Percentiles rank a stretch among this genome's conserved stretches.
Evolutionary conservation across 2,888 invertebrate genomes (phyloP).

Genomic region (Rhingia campestris): DNA sequence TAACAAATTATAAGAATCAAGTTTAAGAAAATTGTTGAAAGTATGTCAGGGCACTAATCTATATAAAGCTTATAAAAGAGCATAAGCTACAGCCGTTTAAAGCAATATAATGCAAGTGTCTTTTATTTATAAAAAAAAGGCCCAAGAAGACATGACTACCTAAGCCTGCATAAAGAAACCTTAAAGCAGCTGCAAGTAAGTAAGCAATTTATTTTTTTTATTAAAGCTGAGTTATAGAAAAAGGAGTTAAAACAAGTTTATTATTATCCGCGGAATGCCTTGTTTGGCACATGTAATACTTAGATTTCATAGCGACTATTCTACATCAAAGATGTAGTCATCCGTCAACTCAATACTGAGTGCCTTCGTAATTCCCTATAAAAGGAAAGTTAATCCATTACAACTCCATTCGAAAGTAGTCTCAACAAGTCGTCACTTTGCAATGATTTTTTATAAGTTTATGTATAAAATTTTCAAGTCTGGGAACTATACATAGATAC

Average conservation of each 20-base stretch:
- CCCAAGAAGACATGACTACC: too few species aligned
- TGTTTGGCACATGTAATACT: conserved; percentile 7
- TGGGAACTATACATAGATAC: conserved; percentile 44
- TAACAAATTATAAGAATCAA: too few species aligned
- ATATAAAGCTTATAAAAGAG: too few species aligned
- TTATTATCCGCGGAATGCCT: not conserved
- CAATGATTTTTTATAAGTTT: conserved; percentile 11
- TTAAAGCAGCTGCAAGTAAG: not conserved
- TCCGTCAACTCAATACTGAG: conserved; percentile 47
- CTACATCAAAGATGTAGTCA: conserved; percentile 59
- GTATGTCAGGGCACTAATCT: too few species aligned
- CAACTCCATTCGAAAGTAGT: not conserved
- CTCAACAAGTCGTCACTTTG: conserved; percentile 67
- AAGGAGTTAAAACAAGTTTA: not conserved
- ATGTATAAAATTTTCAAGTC: conserved; percentile 11
- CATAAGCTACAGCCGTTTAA: too few species aligned
- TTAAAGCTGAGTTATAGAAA: not conserved
- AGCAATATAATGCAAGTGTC: too few species aligned
- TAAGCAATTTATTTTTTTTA: not conserved
- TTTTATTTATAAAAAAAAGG: too few species aligned
- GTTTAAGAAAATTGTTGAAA: too few species aligned
- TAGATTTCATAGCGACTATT: conserved; percentile 25
- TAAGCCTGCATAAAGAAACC: too few species aligned
- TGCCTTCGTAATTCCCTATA: conserved; percentile 60
- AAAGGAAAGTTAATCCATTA: conserved; percentile 42